Conservation (phyloP, 1,140 invertebrate genomes). For the Leptinotarsa lineolata region DNA sequence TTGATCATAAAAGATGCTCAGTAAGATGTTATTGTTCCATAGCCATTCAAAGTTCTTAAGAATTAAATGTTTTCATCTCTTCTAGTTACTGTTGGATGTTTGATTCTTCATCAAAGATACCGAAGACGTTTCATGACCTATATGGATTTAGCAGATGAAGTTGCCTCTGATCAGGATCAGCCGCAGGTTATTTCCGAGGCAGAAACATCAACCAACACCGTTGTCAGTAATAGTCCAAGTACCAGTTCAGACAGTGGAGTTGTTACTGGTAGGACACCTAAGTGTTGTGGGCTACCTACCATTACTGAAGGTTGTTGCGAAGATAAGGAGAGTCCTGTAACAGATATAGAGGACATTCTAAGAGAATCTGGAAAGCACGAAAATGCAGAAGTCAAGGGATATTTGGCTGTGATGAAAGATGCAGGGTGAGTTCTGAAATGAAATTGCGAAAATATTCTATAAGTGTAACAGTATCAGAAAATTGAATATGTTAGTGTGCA, state of each 20-base stretch:
- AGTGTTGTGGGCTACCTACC: slow-evolving; percentile 47
- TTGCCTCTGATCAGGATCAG: slow-evolving; percentile 39
- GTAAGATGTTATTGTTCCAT: too few relatives aligned
- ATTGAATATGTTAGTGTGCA: too few relatives aligned
- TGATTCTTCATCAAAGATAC: slow-evolving; percentile 73
- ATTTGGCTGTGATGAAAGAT: slow-evolving; percentile 3
- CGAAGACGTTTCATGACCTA: slow-evolving; percentile 58
- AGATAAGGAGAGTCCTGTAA: slow-evolving; percentile 58
- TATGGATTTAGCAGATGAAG: slow-evolving; percentile 53
- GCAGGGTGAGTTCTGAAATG: slow-evolving; percentile 14
- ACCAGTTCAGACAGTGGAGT: slow-evolving; percentile 46
- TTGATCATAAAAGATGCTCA: too few relatives aligned
- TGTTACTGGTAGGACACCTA: slow-evolving; percentile 42
- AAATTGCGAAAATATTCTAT: too few relatives aligned
- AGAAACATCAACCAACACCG: slow-evolving; percentile 28
- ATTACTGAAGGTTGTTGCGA: slow-evolving; percentile 51
- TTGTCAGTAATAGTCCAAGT: slow-evolving; percentile 13
- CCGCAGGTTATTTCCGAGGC: slow-evolving; percentile 26
- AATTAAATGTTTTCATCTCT: too few relatives aligned
- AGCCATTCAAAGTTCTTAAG: too few relatives aligned
- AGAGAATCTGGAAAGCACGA: background rate
- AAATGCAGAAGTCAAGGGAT: slow-evolving; percentile 12
- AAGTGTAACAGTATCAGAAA: too few relatives aligned
- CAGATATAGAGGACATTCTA: slow-evolving; percentile 74
- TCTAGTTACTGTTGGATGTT: slow-evolving; percentile 71